Conservation (phyloP, 1,140 invertebrate genomes). For the Phthorimaea operculella region DNA sequence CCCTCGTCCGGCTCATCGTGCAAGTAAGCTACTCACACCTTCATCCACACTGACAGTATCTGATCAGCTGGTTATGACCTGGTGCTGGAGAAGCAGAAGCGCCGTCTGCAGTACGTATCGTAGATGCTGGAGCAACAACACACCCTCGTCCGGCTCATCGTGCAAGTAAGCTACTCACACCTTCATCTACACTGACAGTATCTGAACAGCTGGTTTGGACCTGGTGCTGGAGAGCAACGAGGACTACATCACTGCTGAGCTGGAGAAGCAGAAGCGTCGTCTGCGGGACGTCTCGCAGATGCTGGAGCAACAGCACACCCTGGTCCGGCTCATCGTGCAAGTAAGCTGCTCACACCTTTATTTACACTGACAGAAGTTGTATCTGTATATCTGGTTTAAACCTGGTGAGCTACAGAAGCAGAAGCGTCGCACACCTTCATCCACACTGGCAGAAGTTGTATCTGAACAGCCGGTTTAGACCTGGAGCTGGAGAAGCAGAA, state of each 20-base stretch:
- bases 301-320: slow-evolving; percentile 80
- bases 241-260: slow-evolving; percentile 73
- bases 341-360: slow-evolving; percentile 31
- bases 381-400: slow-evolving; percentile 63
- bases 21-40: slow-evolving; percentile 64
- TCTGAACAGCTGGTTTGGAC: slow-evolving; percentile 62
- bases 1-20: slow-evolving; percentile 80
- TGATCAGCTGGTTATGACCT: slow-evolving; percentile 67
- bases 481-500: slow-evolving; percentile 77
- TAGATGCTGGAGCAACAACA: slow-evolving; percentile 78
- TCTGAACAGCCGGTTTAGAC: slow-evolving; percentile 62
- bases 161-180: slow-evolving; percentile 69
- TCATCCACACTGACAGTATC: too few species aligned
- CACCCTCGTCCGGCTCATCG: slow-evolving; percentile 79
- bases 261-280: slow-evolving; percentile 77
- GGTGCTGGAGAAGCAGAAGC: slow-evolving; percentile 76
- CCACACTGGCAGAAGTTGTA: too few species aligned
- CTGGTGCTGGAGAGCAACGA: slow-evolving; percentile 76
- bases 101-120: slow-evolving; percentile 75
- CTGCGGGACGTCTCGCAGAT: slow-evolving; percentile 75
- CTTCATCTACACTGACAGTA: too few species aligned
- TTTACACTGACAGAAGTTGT: too few species aligned
- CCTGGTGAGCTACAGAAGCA: slow-evolving; percentile 76
- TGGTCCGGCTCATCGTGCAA: slow-evolving; percentile 83
- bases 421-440: too few species aligned